Evolutionary conservation across 2,113 vertebrate genomes (phyloP).

Genomic region (Atherinomorus stipes): DNA sequence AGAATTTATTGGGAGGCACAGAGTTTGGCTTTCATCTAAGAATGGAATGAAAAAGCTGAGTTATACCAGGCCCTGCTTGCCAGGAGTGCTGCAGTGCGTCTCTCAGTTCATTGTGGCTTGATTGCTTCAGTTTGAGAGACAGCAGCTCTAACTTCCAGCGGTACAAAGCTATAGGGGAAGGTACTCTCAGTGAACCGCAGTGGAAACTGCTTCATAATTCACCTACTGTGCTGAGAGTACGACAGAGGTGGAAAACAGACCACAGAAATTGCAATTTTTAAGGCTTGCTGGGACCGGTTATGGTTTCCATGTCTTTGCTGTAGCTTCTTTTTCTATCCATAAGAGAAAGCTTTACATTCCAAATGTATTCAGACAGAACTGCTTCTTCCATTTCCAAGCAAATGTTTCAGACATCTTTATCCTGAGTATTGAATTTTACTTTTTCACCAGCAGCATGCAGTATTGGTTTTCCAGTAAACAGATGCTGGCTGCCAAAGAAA

Average conservation of each 20-base stretch:
- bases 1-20: slow-evolving; percentile 37
- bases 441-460: neutral
- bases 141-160: slow-evolving; percentile 23
- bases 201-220: slow-evolving; percentile 24
- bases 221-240: neutral
- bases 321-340: neutral
- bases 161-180: slow-evolving; percentile 10
- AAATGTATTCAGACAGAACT: neutral
- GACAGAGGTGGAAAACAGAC: neutral
- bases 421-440: slow-evolving; percentile 17
- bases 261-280: neutral
- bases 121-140: slow-evolving; percentile 11
- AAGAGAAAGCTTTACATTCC: slow-evolving; percentile 17
- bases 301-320: neutral
- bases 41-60: slow-evolving; percentile 35
- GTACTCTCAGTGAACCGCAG: neutral
- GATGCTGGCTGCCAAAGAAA: neutral
- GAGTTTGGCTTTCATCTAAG: slow-evolving; percentile 25
- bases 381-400: slow-evolving; percentile 6
- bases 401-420: neutral
- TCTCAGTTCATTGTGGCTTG: slow-evolving; percentile 1
- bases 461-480: slow-evolving; percentile 9
- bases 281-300: neutral
- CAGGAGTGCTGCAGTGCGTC: slow-evolving; percentile 54
- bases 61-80: slow-evolving; percentile 16